Evolutionary conservation across 2,113 vertebrate species (phyloP).

Genomic region (Oreochromis niloticus): DNA sequence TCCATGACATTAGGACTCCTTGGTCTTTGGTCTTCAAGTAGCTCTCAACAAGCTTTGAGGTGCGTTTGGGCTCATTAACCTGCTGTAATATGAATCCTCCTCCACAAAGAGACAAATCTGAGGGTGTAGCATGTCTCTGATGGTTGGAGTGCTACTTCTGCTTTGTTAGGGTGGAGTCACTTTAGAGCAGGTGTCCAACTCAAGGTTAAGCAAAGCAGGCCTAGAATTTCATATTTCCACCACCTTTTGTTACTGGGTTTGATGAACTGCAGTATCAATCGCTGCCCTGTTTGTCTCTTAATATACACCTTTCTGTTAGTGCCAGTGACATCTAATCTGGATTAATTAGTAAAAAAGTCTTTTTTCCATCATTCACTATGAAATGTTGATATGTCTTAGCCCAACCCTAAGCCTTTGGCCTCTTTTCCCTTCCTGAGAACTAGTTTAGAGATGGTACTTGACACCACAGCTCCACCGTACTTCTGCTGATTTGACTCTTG

Average conservation of each 20-base stretch:
- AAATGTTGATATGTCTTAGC: neutral
- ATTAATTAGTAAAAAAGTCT: neutral
- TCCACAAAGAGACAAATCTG: neutral
- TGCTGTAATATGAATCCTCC: neutral
- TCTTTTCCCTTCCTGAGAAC: neutral
- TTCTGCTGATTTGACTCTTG: neutral
- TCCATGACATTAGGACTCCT: neutral
- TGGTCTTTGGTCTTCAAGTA: neutral
- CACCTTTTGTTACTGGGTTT: neutral
- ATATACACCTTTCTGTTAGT: neutral
- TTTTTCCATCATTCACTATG: neutral
- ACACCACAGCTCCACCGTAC: neutral
- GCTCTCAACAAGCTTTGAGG: neutral
- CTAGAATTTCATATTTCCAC: neutral
- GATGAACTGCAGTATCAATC: neutral
- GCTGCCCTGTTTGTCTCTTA: neutral
- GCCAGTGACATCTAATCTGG: neutral
- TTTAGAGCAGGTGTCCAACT: neutral
- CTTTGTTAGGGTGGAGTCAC: neutral
- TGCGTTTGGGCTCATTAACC: neutral
- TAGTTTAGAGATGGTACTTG: neutral
- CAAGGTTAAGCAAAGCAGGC: neutral
- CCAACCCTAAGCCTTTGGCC: neutral
- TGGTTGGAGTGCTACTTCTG: neutral
- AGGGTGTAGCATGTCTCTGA: neutral